Conservation (phyloP, 1,140 invertebrate genomes). For the Dendrolimus punctatus region DNA sequence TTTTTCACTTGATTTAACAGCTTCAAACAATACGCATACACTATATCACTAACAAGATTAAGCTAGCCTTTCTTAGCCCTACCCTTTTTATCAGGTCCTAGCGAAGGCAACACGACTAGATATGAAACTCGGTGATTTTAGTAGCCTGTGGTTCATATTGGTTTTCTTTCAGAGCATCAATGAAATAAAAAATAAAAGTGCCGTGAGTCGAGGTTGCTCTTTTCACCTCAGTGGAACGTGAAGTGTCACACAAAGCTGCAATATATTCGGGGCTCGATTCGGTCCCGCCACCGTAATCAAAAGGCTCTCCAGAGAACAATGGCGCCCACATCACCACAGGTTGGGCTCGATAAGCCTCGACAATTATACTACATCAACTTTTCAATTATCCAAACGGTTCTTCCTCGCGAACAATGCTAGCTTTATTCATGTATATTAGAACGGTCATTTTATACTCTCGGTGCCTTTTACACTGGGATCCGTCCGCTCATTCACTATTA, state of each 20-base stretch:
- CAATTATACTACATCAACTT: constrained; percentile 71
- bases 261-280: constrained; percentile 55
- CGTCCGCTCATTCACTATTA: background rate
- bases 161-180: constrained; percentile 1
- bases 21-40: too few relatives aligned
- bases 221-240: constrained; percentile 52
- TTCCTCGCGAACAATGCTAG: constrained; percentile 58
- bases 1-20: too few relatives aligned
- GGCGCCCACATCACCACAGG: constrained; percentile 56
- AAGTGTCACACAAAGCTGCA: constrained; percentile 64
- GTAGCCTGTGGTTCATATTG: too few relatives aligned
- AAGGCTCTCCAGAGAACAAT: constrained; percentile 67
- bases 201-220: constrained; percentile 31
- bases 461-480: constrained; percentile 27
- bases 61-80: too few relatives aligned
- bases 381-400: constrained; percentile 67
- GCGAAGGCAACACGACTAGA: too few relatives aligned
- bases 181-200: constrained; percentile 22
- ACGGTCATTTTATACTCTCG: constrained; percentile 53
- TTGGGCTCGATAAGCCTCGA: constrained; percentile 62
- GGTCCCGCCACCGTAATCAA: constrained; percentile 57
- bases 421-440: constrained; percentile 68
- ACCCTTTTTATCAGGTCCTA: too few relatives aligned
- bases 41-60: too few relatives aligned
- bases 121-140: too few relatives aligned